Base-by-base conservation (phyloP, 2,113 vertebrate species). In the Willisornis vidua region DNA sequence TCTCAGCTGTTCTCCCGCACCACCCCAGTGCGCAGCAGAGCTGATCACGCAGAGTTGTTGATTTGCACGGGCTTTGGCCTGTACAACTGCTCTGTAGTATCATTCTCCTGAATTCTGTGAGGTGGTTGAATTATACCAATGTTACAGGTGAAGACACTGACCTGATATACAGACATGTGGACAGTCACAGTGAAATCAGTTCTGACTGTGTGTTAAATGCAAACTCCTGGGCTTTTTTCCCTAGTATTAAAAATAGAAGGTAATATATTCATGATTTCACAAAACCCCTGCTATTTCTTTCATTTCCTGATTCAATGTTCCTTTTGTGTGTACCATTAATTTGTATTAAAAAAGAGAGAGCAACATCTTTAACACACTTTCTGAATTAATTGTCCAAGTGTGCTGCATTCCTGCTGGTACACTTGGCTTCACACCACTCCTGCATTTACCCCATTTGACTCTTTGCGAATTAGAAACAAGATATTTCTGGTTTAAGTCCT, bases 21-120 rank as follows among this genome's bases (percentile, higher is more conserved):
- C 35, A 20, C 9, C 1, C 15, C 19, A 48, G 45, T 19, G 46
- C 19, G 41, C 59, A 55, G 49, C 80, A 29, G 3, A 3, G 0
- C 1, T 41, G 72, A 31, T n/a, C 10, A 13, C 1, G 2, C 39
- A 57, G 25, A 19, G 18, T 7, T 1, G 1, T 22, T 8, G 1
- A 35, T 51, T 33, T 45, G 46, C 31, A n/a, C 55, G 22, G 55
- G 33, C 19, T 58, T n/a, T n/a, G 55, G 55, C 62, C 67, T 61
- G 18, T 16, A 41, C 70, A 70, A 7, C 48, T 58, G 33, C 24
- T 61, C 68, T 41, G 25, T 49, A 51, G 14, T 11, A 65, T 4
- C 77, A 28, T n/a, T 31, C 17, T 51, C 31, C 33, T 26, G 2
- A 43, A 20, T 43, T 58, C 43, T 68, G 22, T 52, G 54, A 75